Percentiles rank a stretch among this genome's conserved stretches.
Conservation (phyloP, 2,888 invertebrate species). For the Melieria omissa region DNA sequence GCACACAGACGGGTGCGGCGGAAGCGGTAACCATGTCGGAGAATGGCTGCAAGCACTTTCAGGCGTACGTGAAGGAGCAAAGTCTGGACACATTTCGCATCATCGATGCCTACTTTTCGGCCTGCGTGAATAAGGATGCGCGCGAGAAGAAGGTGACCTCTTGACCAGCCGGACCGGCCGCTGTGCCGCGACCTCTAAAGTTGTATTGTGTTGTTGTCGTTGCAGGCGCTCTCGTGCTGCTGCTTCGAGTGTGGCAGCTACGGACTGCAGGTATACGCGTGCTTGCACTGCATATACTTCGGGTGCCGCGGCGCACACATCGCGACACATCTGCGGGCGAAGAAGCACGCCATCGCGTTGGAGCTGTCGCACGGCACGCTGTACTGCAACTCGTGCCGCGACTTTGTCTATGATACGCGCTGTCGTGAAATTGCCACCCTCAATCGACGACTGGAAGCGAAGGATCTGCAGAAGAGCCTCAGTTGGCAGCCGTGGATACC, state of each 20-base stretch:
- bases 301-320: slow-evolving; percentile 91
- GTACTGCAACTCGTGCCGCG: slow-evolving; percentile 89
- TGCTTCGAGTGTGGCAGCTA: slow-evolving; percentile 85
- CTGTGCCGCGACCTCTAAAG: slow-evolving; percentile 68
- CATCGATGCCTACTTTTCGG: slow-evolving; percentile 87
- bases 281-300: slow-evolving; percentile 92
- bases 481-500: slow-evolving; percentile 84
- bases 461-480: slow-evolving; percentile 71
- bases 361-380: slow-evolving; percentile 90
- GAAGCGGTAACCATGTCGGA: slow-evolving; percentile 56
- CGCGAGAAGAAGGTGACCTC: slow-evolving; percentile 81
- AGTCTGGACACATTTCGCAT: slow-evolving; percentile 69
- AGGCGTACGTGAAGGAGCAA: slow-evolving; percentile 63
- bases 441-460: slow-evolving; percentile 71
- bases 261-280: slow-evolving; percentile 84
- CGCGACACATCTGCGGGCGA: slow-evolving; percentile 83
- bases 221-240: slow-evolving; percentile 80
- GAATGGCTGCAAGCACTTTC: slow-evolving; percentile 65
- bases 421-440: slow-evolving; percentile 70
- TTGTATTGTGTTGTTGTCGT: slow-evolving; percentile 39
- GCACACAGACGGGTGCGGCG: slow-evolving; percentile 41
- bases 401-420: slow-evolving; percentile 90
- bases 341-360: slow-evolving; percentile 85
- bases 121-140: slow-evolving; percentile 82
- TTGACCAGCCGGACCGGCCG: slow-evolving; percentile 70